Percentiles rank a stretch among this genome's conserved stretches.
Evolutionary conservation across 2,113 vertebrate species (phyloP).

Genomic region (Pan troglodytes): NHGRI_mPanTro3-v2.1_pri NC_072398.2:215552001-215552500

Average conservation of each 20-base stretch:
- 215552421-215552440: background rate
- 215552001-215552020: background rate
- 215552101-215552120: background rate
- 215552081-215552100: background rate
- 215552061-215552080: background rate
- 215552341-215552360: background rate
- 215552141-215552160: background rate
- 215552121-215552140: background rate
- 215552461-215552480: accelerated
- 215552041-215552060: background rate
- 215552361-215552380: background rate
- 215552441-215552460: background rate
- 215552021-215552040: background rate
- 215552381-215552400: background rate
- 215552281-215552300: background rate
- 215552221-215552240: background rate
- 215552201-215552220: background rate
- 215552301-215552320: background rate
- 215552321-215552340: background rate
- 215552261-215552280: background rate
- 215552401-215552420: background rate
- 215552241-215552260: background rate
- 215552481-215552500: background rate
- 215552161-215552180: background rate
- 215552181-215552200: background rate